Evolutionary conservation across 2,797 vertebrate species (phyloP).

Genomic region (Coregonus ussuriensis): DNA sequence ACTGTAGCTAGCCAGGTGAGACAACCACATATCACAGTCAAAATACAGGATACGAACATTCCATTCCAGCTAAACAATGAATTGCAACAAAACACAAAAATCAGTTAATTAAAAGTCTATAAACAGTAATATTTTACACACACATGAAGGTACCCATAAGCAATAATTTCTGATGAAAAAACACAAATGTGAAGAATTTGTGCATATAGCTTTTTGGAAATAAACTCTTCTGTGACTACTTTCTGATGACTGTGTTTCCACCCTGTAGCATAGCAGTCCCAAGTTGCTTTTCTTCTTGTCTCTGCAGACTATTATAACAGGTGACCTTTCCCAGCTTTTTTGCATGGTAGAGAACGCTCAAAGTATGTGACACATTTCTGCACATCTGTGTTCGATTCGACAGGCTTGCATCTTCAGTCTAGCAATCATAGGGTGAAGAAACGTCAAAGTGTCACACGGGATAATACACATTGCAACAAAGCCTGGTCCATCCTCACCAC

Average conservation of each 20-base stretch:
- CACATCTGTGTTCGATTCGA: conserved; percentile 24
- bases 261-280: no score
- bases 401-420: conserved; percentile 5
- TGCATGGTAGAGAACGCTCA: conserved; percentile 9
- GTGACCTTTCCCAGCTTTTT: conserved; percentile 20
- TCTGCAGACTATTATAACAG: neutral
- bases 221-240: neutral
- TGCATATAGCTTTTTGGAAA: no score
- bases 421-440: neutral
- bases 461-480: neutral
- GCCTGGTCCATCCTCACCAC: neutral
- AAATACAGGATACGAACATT: no score
- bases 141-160: no score
- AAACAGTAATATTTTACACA: no score
- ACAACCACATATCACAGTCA: neutral
- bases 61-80: no score
- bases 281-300: no score
- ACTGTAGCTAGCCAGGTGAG: neutral
- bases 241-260: neutral
- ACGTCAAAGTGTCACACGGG: neutral
- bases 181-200: no score
- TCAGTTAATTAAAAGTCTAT: no score
- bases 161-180: no score
- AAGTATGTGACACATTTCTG: conserved; percentile 34
- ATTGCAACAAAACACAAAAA: no score